phyloP scores from a whole-genome alignment of 2,797 vertebrate genomes.

The Pyrrhura leucotis region DNA sequence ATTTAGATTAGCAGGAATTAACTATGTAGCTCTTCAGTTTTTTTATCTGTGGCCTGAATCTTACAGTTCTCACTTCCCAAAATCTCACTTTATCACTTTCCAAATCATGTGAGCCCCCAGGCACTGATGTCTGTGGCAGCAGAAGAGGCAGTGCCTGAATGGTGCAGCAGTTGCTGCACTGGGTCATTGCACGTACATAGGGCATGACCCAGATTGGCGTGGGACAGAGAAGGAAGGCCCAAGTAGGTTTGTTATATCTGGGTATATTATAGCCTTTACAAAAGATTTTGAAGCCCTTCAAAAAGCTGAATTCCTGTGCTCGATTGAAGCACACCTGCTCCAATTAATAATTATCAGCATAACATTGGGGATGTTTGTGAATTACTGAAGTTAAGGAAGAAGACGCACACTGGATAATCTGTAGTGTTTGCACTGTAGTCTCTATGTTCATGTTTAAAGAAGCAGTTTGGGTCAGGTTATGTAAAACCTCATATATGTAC shows the following conservation, averaged over 20 bases:
- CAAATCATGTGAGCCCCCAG: fast-evolving
- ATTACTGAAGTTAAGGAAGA: neutral
- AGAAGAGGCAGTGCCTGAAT: neutral
- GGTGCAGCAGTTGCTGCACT: neutral
- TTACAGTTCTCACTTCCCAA: neutral
- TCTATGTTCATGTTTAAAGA: neutral
- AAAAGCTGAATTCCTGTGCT: neutral
- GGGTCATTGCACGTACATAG: fast-evolving
- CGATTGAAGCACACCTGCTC: neutral
- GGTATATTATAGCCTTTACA: neutral
- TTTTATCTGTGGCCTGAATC: neutral
- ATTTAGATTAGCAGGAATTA: neutral
- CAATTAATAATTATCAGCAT: neutral
- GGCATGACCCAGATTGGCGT: fast-evolving
- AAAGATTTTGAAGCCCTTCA: neutral
- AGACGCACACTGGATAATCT: neutral
- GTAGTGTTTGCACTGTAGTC: neutral
- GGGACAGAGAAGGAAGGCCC: neutral
- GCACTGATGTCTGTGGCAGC: neutral
- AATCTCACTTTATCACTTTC: neutral
- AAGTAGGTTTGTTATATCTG: neutral
- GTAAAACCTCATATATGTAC: neutral
- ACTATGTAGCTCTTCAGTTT: neutral
- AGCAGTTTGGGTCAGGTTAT: neutral
- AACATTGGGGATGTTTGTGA: neutral